Conservation (phyloP, 2,113 vertebrate species). For the Paradoxurus hermaphroditus region DNA sequence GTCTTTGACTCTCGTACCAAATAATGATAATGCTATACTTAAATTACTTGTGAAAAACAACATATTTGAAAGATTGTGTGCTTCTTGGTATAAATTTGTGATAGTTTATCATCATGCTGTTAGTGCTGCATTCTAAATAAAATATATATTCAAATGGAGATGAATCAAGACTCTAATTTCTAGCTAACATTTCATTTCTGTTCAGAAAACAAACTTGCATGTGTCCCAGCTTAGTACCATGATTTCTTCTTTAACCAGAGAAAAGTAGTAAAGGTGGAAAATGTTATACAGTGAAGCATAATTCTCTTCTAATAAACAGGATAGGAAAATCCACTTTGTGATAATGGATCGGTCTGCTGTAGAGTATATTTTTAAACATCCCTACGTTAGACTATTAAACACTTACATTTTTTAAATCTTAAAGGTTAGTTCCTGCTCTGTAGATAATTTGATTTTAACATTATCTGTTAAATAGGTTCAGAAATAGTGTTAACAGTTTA, state of each 20-base stretch:
- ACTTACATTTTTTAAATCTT: neutral
- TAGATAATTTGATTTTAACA: slow-evolving; percentile 46
- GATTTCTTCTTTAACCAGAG: neutral
- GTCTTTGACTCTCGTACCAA: slow-evolving; percentile 85
- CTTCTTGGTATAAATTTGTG: slow-evolving; percentile 77
- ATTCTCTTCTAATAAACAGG: neutral
- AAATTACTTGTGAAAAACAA: slow-evolving; percentile 72
- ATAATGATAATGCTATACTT: slow-evolving; percentile 68
- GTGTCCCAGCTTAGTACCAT: neutral
- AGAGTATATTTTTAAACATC: slow-evolving; percentile 19
- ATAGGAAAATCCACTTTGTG: neutral
- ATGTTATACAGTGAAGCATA: neutral
- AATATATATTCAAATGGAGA: slow-evolving; percentile 59
- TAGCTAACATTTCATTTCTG: neutral
- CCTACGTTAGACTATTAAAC: neutral
- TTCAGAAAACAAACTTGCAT: slow-evolving; percentile 23
- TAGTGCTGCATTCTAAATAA: slow-evolving; percentile 75
- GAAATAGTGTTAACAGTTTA: slow-evolving; percentile 10
- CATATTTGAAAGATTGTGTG: slow-evolving; percentile 73
- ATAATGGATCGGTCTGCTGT: neutral
- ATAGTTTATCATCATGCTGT: slow-evolving; percentile 66
- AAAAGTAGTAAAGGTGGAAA: neutral
- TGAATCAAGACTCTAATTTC: slow-evolving; percentile 33
- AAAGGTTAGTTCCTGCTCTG: slow-evolving; percentile 9
- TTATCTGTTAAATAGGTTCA: neutral